Evolutionary conservation across 2,797 vertebrate genomes (phyloP).

Genomic region (Lagodon rhomboides): DNA sequence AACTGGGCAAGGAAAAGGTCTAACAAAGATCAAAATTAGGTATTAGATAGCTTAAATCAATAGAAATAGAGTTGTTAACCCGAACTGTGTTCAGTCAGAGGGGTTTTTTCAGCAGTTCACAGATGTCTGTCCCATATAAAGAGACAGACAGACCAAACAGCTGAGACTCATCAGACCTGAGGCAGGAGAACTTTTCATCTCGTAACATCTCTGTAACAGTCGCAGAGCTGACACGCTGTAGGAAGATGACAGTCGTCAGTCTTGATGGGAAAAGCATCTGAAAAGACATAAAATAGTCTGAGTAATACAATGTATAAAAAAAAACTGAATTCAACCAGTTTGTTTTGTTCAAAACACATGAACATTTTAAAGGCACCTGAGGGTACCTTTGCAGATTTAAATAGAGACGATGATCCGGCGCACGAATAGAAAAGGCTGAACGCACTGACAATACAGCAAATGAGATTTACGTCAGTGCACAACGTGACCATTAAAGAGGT

Average conservation of each 20-base stretch:
- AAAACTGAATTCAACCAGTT: neutral
- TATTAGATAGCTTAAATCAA: neutral
- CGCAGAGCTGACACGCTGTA: slow-evolving; percentile 10
- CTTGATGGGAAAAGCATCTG: neutral
- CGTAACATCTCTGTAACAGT: slow-evolving; percentile 3
- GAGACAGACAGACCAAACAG: neutral
- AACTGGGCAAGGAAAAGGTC: neutral
- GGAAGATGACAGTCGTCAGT: neutral
- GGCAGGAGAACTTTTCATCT: slow-evolving; percentile 13
- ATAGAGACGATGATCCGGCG: neutral
- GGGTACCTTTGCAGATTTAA: slow-evolving; percentile 8
- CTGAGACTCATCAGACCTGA: neutral
- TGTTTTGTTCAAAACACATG: neutral
- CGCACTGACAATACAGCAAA: slow-evolving; percentile 1
- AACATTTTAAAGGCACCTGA: neutral
- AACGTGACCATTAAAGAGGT: neutral
- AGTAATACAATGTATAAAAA: neutral
- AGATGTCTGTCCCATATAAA: neutral
- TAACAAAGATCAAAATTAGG: neutral
- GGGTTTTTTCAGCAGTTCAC: neutral
- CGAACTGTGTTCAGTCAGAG: neutral
- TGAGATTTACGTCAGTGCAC: neutral
- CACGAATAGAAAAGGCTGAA: slow-evolving; percentile 6
- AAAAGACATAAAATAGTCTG: neutral
- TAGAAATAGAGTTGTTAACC: neutral